Percentiles rank a stretch among this genome's conserved stretches.
Evolutionary conservation across 2,113 vertebrate genomes (phyloP).

Genomic region (Cyphomyrus discorhynchus): DNA sequence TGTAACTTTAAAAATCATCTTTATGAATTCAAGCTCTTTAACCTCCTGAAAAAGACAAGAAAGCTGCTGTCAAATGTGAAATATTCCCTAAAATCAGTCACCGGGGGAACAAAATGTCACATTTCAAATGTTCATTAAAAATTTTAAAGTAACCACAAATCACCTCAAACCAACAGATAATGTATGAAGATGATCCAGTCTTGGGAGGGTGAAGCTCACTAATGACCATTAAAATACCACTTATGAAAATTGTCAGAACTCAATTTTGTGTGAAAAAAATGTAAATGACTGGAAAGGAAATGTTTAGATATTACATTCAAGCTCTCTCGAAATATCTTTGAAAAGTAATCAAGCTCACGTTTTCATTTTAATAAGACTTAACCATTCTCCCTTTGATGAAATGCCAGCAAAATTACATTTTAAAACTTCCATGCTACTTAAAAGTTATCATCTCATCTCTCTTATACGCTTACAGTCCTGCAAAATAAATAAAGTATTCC

Average conservation of each 20-base stretch:
- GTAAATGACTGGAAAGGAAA: neutral
- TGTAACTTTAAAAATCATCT: neutral
- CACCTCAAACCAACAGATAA: neutral
- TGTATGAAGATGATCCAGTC: neutral
- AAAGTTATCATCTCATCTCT: slow-evolving; percentile 9
- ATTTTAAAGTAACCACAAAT: neutral
- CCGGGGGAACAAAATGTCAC: neutral
- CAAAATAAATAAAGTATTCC: slow-evolving; percentile 20
- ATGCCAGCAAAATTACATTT: slow-evolving; percentile 20
- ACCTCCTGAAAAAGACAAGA: neutral
- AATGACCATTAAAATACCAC: neutral
- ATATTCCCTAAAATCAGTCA: neutral
- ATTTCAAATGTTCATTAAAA: neutral
- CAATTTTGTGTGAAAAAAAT: neutral
- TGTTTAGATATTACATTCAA: neutral
- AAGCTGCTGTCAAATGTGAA: neutral
- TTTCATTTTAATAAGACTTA: slow-evolving; percentile 5
- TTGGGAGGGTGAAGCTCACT: neutral
- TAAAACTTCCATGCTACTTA: slow-evolving; percentile 14
- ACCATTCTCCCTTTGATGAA: slow-evolving; percentile 9
- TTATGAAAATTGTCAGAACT: neutral
- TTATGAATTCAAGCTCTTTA: neutral
- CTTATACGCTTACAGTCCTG: neutral
- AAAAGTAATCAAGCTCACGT: neutral
- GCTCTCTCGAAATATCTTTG: neutral